Percentiles rank a stretch among this genome's conserved stretches.
phyloP scores from a whole-genome alignment of 2,797 vertebrate genomes.

The Sebastes melanostomus region DNA sequence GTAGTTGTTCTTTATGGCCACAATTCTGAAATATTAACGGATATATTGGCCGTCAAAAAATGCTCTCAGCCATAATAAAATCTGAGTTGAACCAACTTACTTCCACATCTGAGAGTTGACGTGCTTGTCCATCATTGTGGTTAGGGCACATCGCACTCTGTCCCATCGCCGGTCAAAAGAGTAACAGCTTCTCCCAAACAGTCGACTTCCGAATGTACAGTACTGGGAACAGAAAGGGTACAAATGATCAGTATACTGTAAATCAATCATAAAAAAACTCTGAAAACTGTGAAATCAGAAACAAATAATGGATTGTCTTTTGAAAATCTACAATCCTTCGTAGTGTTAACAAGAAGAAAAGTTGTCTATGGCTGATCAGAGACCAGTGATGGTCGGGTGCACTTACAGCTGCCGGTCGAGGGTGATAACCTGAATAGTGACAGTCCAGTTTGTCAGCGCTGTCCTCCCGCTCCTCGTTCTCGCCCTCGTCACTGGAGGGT shows the following conservation, averaged over 20 bases:
- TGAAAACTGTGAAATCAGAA: neutral
- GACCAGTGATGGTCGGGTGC: neutral
- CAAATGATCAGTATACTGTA: neutral
- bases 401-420: conserved; percentile 97
- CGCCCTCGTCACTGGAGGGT: conserved; percentile 97
- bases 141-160: conserved; percentile 91
- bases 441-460: conserved; percentile 96
- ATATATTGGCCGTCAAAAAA: too few relatives aligned
- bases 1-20: too few relatives aligned
- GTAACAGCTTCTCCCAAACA: conserved; percentile 94
- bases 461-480: conserved; percentile 97
- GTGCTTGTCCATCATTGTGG: conserved; percentile 96
- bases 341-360: neutral
- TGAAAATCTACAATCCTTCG: neutral
- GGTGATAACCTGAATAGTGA: conserved; percentile 99
- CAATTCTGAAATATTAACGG: too few relatives aligned
- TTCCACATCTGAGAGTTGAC: conserved; percentile 98
- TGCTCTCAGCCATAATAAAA: neutral
- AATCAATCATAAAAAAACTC: neutral
- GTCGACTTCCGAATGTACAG: conserved; percentile 97
- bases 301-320: neutral
- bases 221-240: conserved; percentile 80
- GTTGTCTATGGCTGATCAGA: neutral
- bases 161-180: conserved; percentile 97
- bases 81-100: conserved; percentile 80